phyloP scores from a whole-genome alignment of 92 coral and sea anemone genomes.

The Umimayanthus kanabou region DNA sequence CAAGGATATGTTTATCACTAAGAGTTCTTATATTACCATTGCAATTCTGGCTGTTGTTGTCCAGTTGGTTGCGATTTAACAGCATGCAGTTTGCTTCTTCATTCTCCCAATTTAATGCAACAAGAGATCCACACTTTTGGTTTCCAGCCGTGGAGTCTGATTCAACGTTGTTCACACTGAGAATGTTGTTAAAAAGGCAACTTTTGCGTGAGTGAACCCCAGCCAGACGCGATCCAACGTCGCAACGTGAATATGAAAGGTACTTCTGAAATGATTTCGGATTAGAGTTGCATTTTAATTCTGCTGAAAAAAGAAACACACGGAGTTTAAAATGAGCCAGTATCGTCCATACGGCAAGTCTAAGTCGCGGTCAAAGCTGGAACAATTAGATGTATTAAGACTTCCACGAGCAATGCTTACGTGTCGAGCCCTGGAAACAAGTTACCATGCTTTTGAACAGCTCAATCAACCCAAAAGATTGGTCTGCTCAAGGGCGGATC shows the following conservation, averaged over 20 bases:
- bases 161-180: not conserved
- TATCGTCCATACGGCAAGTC: too few relatives aligned
- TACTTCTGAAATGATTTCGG: not conserved
- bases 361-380: too few relatives aligned
- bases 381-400: not conserved
- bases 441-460: too few relatives aligned
- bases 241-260: not conserved
- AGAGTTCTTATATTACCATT: not conserved
- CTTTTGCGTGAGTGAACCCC: constrained; percentile 51
- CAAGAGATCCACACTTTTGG: not conserved
- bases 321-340: not conserved
- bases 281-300: not conserved
- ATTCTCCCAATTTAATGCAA: not conserved
- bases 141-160: not conserved
- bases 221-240: constrained; percentile 63
- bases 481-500: too few relatives aligned
- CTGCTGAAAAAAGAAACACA: constrained; percentile 5
- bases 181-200: constrained; percentile 19
- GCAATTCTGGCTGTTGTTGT: not conserved
- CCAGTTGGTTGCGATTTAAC: not conserved
- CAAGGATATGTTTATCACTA: too few relatives aligned
- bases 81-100: constrained; percentile 1
- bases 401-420: too few relatives aligned
- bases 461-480: too few relatives aligned
- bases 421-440: too few relatives aligned